Conservation (phyloP, 2,113 vertebrate species). For the Brienomyrus longianalis region DNA sequence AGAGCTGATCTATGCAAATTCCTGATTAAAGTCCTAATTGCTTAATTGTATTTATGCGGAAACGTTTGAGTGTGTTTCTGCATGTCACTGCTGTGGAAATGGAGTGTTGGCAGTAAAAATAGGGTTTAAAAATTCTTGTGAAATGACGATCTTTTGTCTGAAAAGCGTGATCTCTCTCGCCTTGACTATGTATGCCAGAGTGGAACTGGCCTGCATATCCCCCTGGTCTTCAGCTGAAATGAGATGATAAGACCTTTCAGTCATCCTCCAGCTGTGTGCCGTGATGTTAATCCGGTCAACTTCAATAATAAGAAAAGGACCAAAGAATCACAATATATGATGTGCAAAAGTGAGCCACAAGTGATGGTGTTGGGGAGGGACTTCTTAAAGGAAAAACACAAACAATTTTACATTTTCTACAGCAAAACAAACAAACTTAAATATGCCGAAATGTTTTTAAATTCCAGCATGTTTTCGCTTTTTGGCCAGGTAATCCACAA, state of each 20-base stretch:
- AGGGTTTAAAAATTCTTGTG: neutral
- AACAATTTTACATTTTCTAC: neutral
- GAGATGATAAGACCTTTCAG: neutral
- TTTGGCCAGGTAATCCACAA: neutral
- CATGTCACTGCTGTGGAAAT: neutral
- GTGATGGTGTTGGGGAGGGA: conserved; percentile 5
- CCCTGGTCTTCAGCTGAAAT: neutral
- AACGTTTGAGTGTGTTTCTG: neutral
- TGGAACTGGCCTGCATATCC: neutral
- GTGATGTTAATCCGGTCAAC: conserved; percentile 16
- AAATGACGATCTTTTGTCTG: neutral
- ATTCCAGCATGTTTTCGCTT: neutral
- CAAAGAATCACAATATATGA: conserved; percentile 66
- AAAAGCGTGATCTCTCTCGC: neutral
- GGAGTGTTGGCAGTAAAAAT: neutral
- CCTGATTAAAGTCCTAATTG: neutral
- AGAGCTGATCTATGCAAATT: neutral
- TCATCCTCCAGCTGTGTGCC: neutral
- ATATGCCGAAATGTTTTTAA: neutral
- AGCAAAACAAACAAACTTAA: neutral
- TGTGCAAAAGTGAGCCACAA: conserved; percentile 43
- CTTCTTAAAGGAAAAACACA: neutral
- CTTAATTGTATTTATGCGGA: conserved; percentile 4
- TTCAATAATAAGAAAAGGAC: conserved; percentile 69
- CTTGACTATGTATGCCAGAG: neutral